Conservation (phyloP, 2,888 invertebrate genomes). For the Hermodice carunculata region DNA sequence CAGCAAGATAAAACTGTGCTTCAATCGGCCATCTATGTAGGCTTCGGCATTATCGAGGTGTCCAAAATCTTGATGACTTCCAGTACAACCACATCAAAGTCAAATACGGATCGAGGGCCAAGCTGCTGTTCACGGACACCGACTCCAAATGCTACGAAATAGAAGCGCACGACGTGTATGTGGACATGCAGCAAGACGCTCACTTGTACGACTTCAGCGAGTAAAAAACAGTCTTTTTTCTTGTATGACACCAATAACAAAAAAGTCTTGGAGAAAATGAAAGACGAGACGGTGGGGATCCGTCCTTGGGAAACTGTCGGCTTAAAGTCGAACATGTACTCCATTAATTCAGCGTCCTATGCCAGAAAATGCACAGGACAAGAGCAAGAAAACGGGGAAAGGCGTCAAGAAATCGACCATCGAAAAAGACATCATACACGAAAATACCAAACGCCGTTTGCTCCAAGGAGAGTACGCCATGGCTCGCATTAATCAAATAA, state of each 20-base stretch:
- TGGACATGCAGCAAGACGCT: conserved; percentile 37
- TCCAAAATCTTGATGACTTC: conserved; percentile 64
- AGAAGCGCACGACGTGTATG: conserved; percentile 62
- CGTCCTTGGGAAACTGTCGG: conserved; percentile 2
- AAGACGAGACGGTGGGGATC: neutral
- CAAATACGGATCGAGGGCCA: conserved; percentile 48
- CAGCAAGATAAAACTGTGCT: neutral
- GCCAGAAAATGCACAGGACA: neutral
- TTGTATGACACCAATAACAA: neutral
- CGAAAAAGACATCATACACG: neutral
- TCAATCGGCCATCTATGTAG: conserved; percentile 1
- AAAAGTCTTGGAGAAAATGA: conserved; percentile 1
- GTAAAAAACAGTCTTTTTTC: neutral
- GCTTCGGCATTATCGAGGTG: conserved; percentile 60
- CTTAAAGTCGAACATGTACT: neutral
- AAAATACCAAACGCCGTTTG: neutral
- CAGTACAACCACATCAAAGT: conserved; percentile 56
- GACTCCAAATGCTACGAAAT: conserved; percentile 53
- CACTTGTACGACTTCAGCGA: conserved; percentile 6
- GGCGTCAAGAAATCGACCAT: neutral
- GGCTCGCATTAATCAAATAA: conserved; percentile 1
- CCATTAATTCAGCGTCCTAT: too few species aligned
- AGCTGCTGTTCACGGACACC: conserved; percentile 53
- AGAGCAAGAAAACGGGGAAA: neutral
- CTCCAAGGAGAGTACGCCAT: neutral